phyloP scores from a whole-genome alignment of 92 coral and sea anemone species.

The Porites rus region DNA sequence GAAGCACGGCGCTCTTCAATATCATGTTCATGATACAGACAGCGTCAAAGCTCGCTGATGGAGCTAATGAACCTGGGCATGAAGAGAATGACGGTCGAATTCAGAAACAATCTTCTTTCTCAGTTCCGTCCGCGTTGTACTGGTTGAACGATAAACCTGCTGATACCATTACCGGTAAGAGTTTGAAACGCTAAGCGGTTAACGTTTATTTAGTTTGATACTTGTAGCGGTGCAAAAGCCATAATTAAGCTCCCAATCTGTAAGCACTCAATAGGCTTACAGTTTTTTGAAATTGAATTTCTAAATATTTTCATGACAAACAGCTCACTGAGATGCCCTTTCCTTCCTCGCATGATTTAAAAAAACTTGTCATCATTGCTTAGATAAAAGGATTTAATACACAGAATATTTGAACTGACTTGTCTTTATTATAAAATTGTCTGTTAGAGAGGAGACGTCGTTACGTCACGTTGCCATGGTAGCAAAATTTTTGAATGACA shows the following conservation, averaged over 20 bases:
- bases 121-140: slow-evolving; percentile 12
- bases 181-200: neutral
- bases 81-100: neutral
- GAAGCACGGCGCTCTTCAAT: slow-evolving; percentile 18
- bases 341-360: neutral
- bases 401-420: no score
- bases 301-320: neutral
- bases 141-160: neutral
- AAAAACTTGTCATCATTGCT: no score
- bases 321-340: neutral
- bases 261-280: no score
- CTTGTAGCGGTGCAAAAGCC: neutral
- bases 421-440: no score
- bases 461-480: no score
- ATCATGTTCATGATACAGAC: slow-evolving; percentile 21
- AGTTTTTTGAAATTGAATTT: neutral
- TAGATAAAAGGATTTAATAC: no score
- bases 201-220: no score
- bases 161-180: neutral
- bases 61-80: neutral
- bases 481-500: no score
- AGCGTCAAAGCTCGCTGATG: neutral
- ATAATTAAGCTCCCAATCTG: neutral
- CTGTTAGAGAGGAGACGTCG: no score
- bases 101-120: neutral